phyloP scores from a whole-genome alignment of 2,797 vertebrate species.

The Hydrophis major region DNA sequence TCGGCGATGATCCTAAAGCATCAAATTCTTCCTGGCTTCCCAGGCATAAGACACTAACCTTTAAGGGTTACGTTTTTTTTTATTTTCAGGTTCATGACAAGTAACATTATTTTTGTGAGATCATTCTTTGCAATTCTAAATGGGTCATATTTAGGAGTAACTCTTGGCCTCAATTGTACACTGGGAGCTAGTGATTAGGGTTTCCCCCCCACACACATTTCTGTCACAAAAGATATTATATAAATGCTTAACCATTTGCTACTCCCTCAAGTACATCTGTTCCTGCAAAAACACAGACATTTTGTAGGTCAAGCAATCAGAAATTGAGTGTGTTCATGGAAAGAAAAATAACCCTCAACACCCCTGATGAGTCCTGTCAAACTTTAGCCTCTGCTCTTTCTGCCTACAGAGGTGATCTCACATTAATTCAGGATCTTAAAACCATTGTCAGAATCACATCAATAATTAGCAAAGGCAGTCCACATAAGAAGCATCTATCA shows the following conservation, averaged over 20 bases:
- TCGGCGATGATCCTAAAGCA: background rate
- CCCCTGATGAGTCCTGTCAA: background rate
- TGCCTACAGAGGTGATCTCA: background rate
- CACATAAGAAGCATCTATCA: background rate
- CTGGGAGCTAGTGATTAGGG: background rate
- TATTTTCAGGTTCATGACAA: background rate
- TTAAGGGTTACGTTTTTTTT: background rate
- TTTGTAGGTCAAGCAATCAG: background rate
- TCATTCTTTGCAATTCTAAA: background rate
- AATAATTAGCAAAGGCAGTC: background rate
- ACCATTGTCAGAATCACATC: background rate
- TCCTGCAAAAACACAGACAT: background rate
- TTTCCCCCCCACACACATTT: background rate
- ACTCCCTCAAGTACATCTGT: background rate
- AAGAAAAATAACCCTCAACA: background rate
- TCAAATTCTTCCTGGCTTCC: background rate
- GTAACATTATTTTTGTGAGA: background rate
- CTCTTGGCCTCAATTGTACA: background rate
- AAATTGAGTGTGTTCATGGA: background rate
- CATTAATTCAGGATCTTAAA: background rate
- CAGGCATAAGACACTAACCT: background rate
- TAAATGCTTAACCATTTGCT: background rate
- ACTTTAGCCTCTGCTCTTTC: background rate
- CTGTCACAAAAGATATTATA: background rate
- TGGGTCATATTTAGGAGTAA: background rate